Conservation (phyloP, 2,113 vertebrate genomes). For the Chamaetylas fuelleborni region DNA sequence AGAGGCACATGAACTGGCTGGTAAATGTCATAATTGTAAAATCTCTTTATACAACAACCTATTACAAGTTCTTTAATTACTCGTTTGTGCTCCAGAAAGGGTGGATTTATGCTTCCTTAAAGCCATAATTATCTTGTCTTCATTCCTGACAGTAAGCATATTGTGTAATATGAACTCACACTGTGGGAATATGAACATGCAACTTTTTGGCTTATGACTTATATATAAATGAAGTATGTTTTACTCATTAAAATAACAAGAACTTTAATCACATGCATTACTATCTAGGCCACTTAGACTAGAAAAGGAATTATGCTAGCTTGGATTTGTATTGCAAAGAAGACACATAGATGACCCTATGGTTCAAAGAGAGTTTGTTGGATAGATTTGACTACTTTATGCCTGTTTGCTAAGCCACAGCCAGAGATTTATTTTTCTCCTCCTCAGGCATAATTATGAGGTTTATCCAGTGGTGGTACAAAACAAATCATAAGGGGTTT, state of each 20-base stretch:
- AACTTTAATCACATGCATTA: constrained; percentile 51
- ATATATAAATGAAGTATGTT: constrained; percentile 35
- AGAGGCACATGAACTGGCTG: constrained; percentile 45
- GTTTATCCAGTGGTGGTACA: not conserved
- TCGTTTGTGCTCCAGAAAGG: constrained; percentile 58
- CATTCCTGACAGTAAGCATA: constrained; percentile 70
- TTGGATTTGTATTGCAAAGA: not conserved
- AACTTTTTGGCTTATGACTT: constrained; percentile 46
- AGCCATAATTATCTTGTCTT: constrained; percentile 78
- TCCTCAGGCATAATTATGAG: not conserved
- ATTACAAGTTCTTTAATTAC: constrained; percentile 77
- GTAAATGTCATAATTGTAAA: constrained; percentile 68
- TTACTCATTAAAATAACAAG: constrained; percentile 67
- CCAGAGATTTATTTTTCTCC: not conserved
- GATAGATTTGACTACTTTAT: not conserved
- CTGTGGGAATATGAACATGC: constrained; percentile 64
- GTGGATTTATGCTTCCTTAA: constrained; percentile 66
- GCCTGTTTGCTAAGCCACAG: not conserved
- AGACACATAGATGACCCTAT: not conserved
- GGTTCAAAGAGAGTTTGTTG: not conserved
- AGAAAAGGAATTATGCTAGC: not conserved
- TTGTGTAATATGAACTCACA: constrained; percentile 64
- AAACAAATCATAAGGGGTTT: not conserved
- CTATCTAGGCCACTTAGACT: constrained; percentile 25
- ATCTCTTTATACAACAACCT: constrained; percentile 68